phyloP scores from a whole-genome alignment of 2,113 vertebrate species.

The Paedocypris sp. region DNA sequence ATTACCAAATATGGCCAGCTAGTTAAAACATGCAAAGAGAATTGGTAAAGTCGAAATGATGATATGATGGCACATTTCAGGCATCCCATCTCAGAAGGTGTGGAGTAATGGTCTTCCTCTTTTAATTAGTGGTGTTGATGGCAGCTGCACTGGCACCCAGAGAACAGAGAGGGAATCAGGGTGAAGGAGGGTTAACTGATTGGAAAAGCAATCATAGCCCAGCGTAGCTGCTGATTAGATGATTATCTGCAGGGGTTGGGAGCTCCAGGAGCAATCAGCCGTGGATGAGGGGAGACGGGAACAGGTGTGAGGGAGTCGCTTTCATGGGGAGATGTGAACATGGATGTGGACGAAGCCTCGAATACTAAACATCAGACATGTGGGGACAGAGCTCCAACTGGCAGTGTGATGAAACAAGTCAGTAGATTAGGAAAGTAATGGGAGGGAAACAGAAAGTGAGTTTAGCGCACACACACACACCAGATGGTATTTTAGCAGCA shows the following conservation, averaged over 20 bases:
- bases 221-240: conserved; percentile 29
- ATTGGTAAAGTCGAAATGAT: no score
- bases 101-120: not conserved
- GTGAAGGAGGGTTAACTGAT: conserved; percentile 32
- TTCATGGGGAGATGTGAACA: conserved; percentile 4
- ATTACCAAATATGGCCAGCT: no score
- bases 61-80: not conserved
- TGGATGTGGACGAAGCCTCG: conserved; percentile 5
- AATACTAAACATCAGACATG: not conserved
- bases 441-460: not conserved
- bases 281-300: conserved; percentile 7
- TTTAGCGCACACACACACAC: not conserved
- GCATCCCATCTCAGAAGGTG: not conserved
- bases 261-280: conserved; percentile 32
- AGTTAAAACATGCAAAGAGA: no score
- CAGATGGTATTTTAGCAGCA: not conserved
- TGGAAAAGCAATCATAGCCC: conserved; percentile 28
- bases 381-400: not conserved
- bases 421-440: not conserved
- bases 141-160: conserved; percentile 9
- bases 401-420: not conserved
- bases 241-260: conserved; percentile 27
- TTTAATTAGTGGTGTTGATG: conserved; percentile 20
- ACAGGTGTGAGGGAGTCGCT: conserved; percentile 22
- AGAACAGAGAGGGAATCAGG: conserved; percentile 5